Base-by-base conservation (phyloP, 1,140 invertebrate genomes). In the Anastrepha ludens region DNA sequence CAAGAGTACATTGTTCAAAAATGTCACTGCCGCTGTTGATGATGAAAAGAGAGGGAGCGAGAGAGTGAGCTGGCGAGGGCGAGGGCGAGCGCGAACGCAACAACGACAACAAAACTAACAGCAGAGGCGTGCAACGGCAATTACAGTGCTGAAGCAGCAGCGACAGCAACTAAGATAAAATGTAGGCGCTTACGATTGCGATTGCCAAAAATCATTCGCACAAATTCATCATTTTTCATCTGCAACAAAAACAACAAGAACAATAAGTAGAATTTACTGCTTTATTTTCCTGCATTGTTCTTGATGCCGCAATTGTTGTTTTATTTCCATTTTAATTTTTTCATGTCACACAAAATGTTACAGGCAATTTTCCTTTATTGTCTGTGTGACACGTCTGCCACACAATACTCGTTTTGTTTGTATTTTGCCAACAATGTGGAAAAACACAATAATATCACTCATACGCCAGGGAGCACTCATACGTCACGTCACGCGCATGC, bases 1-100 rank as follows among this genome's bases (percentile, higher is more conserved):
- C 74, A 81, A 50, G n/a, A 81, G 44, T 81, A 55, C 17, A 81
- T 81, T 81, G 47, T 81, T n/a, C 74, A 58, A 15, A 81, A 81
- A 50, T 55, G 44, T 50, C 74, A 81, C 20, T 81, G 74, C 74
- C 20, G 39, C 20, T 70, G 11, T 20, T 65, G 64, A 39, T 47
- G 67, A 44, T 41, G 39, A 41, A 29, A 0, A 29, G 29, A 29
- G 29, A 29, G 29, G 29, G 29, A 29, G 29, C 29, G 29, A 29
- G 29, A 29, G 29, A 29, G 29, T 29, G 1, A 29, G 29, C 29
- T 70, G 67, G 11, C 67, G 39, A 39, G 2, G 11, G 6, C 65
- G 11, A 67, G 2, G 8, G 39, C 11, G 50, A 55, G 50, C 50
- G 11, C 6, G 11, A 55, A 11, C 50, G 3, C 67, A 70, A 15